Percentiles rank a stretch among this genome's conserved stretches.
Evolutionary conservation across 1,140 invertebrate species (phyloP).

Genomic region (Drosophila pallidifrons): DNA sequence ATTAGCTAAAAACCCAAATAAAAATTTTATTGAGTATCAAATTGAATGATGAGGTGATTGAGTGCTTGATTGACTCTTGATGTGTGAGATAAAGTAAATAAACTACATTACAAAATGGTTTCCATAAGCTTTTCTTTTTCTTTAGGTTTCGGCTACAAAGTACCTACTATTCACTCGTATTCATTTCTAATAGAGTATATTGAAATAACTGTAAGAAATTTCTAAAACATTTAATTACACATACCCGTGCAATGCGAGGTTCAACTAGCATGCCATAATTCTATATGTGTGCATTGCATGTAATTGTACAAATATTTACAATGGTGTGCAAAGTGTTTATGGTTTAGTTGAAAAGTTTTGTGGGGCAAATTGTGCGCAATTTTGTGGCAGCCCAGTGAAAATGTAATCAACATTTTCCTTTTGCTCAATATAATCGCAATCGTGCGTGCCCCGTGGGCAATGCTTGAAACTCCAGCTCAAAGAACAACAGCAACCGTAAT

Average conservation of each 20-base stretch:
- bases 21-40: too few relatives aligned
- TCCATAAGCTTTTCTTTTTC: too few relatives aligned
- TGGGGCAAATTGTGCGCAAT: constrained; percentile 48
- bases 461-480: neutral
- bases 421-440: constrained; percentile 17
- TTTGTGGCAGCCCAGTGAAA: constrained; percentile 37
- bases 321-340: constrained; percentile 46
- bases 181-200: too few relatives aligned
- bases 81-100: too few relatives aligned
- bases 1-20: too few relatives aligned
- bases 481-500: neutral
- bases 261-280: constrained; percentile 4
- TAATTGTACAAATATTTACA: constrained; percentile 55
- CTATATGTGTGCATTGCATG: neutral
- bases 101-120: too few relatives aligned
- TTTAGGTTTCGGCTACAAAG: too few relatives aligned
- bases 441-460: constrained; percentile 6
- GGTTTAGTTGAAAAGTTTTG: constrained; percentile 39
- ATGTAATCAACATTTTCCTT: constrained; percentile 40
- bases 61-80: neutral
- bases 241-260: neutral
- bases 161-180: too few relatives aligned
- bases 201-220: neutral
- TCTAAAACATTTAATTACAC: neutral
- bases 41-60: neutral